A percentile compares a stretch with the other conserved stretches of the same genome.
phyloP scores from a whole-genome alignment of 2,797 vertebrate species.

The Nothura maculosa region DNA sequence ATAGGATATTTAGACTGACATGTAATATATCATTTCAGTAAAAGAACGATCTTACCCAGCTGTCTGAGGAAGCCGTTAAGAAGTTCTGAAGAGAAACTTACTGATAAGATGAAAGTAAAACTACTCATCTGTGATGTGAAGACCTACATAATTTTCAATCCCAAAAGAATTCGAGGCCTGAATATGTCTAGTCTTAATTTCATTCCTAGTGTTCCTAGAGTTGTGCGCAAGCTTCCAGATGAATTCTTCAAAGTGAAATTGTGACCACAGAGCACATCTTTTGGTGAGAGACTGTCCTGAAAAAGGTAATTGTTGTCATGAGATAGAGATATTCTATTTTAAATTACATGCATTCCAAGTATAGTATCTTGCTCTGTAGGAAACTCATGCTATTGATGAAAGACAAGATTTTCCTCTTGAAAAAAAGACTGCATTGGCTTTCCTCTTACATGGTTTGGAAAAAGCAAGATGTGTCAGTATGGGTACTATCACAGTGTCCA shows the following conservation, averaged over 20 bases:
- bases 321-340: neutral
- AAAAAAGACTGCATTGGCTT: neutral
- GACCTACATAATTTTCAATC: neutral
- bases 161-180: neutral
- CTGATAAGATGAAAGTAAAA: neutral
- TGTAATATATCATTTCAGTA: conserved; percentile 51
- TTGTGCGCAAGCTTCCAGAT: neutral
- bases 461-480: neutral
- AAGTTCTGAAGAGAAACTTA: neutral
- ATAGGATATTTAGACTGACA: conserved; percentile 40
- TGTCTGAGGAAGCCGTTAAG: neutral
- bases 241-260: neutral
- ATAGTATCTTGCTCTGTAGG: neutral
- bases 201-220: neutral
- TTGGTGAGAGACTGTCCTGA: neutral
- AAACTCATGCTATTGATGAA: neutral
- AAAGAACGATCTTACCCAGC: conserved; percentile 24
- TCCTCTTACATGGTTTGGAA: neutral
- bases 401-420: neutral
- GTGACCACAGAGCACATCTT: neutral
- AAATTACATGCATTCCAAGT: neutral
- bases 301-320: neutral
- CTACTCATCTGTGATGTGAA: neutral
- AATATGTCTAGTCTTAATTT: neutral
- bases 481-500: neutral